Evolutionary conservation across 1,140 invertebrate species (phyloP), one percentile per base, ranked within the genome.

Genomic region (Drosophila bifasciata): DNA sequence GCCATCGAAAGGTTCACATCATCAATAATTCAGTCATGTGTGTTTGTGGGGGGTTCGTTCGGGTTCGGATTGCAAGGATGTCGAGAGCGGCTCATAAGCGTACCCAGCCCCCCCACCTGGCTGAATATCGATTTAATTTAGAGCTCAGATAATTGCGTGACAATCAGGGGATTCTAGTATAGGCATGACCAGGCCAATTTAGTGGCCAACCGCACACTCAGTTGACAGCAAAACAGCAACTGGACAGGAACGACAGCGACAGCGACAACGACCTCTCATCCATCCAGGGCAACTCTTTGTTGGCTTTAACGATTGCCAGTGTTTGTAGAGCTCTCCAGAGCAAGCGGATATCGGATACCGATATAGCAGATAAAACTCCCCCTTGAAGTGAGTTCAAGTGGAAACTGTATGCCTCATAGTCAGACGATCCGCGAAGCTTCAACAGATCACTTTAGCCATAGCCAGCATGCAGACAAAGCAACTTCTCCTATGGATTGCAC

Each of bases 61-160:
- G 2, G 7, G 25, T 9, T 3, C 28, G 8, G 28, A 9, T 67
- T 40, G 57, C 69, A 66, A 44, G 51, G 43, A 58, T 44, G 46
- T 28, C 32, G 44, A 43, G 44, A 48, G 36, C 11, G 61, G 39
- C 59, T 43, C 25, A 46, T 17, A 53, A 58, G 48, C 58, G n/a
- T n/a, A n/a, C n/a, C n/a, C n/a, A n/a, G n/a, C n/a, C n/a, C n/a
- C n/a, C n/a, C n/a, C n/a, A n/a, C n/a, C n/a, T n/a, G n/a, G n/a
- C n/a, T n/a, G 13, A 23, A 52, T 86, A 86, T 86, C 79, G 83
- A 86, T 86, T 86, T 69, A 71, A 66, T 76, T 88, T 77, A 41
- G 66, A 81, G 71, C 46, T 59, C 57, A 49, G 81, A 75, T 86
- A 86, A 86, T 86, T 86, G 81, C 81, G 83, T 86, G 81, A 86